Evolutionary conservation across 2,797 vertebrate species (phyloP), one percentile per base, ranked within the genome.

Genomic region (Enoplosus armatus): DNA sequence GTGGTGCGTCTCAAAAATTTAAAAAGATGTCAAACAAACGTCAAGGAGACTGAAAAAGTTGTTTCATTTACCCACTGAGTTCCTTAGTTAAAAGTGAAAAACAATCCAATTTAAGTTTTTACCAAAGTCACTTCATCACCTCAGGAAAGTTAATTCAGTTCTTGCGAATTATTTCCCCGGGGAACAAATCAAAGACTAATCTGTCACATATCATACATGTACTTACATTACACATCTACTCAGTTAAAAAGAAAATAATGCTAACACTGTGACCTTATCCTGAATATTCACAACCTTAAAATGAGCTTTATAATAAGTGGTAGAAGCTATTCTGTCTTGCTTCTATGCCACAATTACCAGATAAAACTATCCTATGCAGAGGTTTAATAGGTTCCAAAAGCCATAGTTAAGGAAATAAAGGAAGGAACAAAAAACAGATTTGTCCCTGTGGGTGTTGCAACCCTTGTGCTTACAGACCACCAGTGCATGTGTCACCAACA

Each of bases 101-200:
- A 71, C 12, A 53, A 22, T 61, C 62, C 14, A 67, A 64, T 65
- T 78, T 58, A 66, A 53, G 22, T 61, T 68, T 71, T 66, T 1
- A 35, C 37, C 20, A 33, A 65, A 69, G 53, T 62, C 53, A 64
- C 55, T 77, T 58, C 1, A 58, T 66, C 35, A 47, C 72, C 51
- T 65, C 27, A 54, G 48, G 8, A 53, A 58, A 56, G n/a, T 54
- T 80, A 9, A 56, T n/a, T 79, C 48, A 0, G 33, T 3, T 35
- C 8, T 60, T 72, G 26, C 60, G 18, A 75, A 29, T 69, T 70
- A 14, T n/a, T 63, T 45, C 68, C 68, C 39, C 3, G 3, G 71
- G 47, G n/a, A 50, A 50, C 26, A 77, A 69, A 84, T 60, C 65
- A 77, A 63, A 75, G 35, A 39, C 39, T 64, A 65, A 80, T 85